Evolutionary conservation across 1,140 invertebrate genomes (phyloP), one percentile per base, ranked within the genome.

Genomic region (Drosophila quadrilineata): DNA sequence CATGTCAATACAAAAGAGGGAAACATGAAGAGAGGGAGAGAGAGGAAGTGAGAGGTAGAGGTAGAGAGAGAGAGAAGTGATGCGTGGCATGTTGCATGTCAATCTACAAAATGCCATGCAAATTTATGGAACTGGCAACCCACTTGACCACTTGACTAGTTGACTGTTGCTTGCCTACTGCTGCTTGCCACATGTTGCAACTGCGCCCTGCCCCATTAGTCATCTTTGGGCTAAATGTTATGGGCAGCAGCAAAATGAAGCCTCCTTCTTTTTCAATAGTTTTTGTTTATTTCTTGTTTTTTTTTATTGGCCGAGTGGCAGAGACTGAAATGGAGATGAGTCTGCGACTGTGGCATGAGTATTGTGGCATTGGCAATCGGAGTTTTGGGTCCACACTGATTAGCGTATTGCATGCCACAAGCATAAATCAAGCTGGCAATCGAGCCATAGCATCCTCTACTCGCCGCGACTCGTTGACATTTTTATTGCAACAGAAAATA

Each of bases 401-500:
- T 85, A 85, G 79, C 75, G 79, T 85, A 85, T 85, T 85, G 74
- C 79, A 85, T 85, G 80, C 74, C 59, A 71, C 79, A 75, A 68
- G 75, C 79, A 85, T 85, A 85, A 85, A 85, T 85, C 79, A 85
- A 50, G 17, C 56, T 16, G 45, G 50, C 31, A 53, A 22, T 53
- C 54, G 58, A 67, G 45, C 54, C 56, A 54, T 52, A 54, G 43
- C 28, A 24, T 9, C 21, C 40, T 57, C 59, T 54, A 49, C 76
- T n/a, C n/a, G n/a, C 71, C 56, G 69, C 43, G 49, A 71, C 56
- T 48, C 76, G 80, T 85, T 85, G 79, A 85, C 79, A 85, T 85
- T 85, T 85, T 85, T 85, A 85, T 85, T 85, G 79, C 79, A 71
- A 64, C 71, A 85, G 79, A 85, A 84, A 85, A 85, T 85, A 85